Evolutionary conservation across 1,140 invertebrate genomes (phyloP), one percentile per base, ranked within the genome.

Genomic region (Drosophila biarmipes): DNA sequence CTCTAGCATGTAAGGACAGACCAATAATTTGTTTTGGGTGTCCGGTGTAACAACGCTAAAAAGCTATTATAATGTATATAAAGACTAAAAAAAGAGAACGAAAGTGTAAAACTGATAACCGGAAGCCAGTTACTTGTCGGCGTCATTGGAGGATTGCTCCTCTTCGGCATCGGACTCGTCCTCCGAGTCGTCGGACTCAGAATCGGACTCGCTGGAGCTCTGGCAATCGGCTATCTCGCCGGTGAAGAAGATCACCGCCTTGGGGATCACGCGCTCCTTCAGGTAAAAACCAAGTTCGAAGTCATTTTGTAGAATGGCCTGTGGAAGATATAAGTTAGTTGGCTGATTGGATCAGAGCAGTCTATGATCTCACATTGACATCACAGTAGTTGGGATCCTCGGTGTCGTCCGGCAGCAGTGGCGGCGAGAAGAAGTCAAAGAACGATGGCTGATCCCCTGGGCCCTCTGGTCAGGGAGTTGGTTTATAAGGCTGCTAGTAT

Each of bases 231-330:
- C 91, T 17, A 93, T 94, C 91, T 95, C 95, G 4, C 95, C 97
- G 73, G 97, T 98, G 81, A 95, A 98, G 89, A 97, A 98, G 2
- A 98, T 93, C 8, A 98, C 95, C 61, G 97, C 97, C 80, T 95
- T 94, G n/a, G 97, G 97, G 58, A 98, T 94, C 62, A 98, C 95
- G 56, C 96, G 93, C 80, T 98, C 97, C 78, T 96, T 94, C 40
- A 98, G 96, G 87, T 98, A 97, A 92, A 98, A 97, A 31, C 97
- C 97, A 90, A 98, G 95, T 92, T 98, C 97, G 92, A 97, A 98
- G 93, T 98, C 97, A 81, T 94, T 95, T 37, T 95, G 96, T 42
- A 92, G 42, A 29, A 92, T 84, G 29, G 82, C 72, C 91, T 91
- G 15, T 24, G 8, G 27, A 10, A 29, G 14, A 40, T 24, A 43